phyloP scores from a whole-genome alignment of 2,888 invertebrate species.

The Lasioglossum oenotherae region DNA sequence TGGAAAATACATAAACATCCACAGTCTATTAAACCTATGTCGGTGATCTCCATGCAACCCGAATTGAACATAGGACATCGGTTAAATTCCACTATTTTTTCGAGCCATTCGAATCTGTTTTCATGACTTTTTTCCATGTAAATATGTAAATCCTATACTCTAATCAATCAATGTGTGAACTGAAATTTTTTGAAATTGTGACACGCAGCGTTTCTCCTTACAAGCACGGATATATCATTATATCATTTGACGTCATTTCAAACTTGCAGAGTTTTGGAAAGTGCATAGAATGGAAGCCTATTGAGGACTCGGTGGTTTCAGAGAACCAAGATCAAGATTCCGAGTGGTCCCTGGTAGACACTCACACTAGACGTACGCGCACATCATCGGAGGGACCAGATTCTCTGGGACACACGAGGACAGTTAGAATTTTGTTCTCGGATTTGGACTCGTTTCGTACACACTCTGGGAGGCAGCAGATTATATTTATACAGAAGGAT shows the following conservation, averaged over 20 bases:
- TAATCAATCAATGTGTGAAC: no score
- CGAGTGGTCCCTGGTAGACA: conserved; percentile 94
- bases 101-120: no score
- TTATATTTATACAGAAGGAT: conserved; percentile 89
- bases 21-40: no score
- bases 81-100: no score
- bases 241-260: not conserved
- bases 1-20: no score
- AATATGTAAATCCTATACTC: no score
- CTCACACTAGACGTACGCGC: conserved; percentile 88
- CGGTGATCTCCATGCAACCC: no score
- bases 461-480: conserved; percentile 85
- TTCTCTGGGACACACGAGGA: conserved; percentile 83
- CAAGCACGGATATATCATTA: no score
- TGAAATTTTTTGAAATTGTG: no score
- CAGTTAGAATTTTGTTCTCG: conserved; percentile 86
- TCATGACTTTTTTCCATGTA: no score
- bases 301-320: conserved; percentile 91
- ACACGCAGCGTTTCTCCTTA: no score
- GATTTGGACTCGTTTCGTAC: conserved; percentile 89
- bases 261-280: conserved; percentile 85
- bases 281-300: conserved; percentile 93
- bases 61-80: no score
- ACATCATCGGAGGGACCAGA: conserved; percentile 84
- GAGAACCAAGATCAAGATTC: conserved; percentile 90